Base-by-base conservation (phyloP, 2,797 vertebrate species). In the Perodicticus potto region DNA sequence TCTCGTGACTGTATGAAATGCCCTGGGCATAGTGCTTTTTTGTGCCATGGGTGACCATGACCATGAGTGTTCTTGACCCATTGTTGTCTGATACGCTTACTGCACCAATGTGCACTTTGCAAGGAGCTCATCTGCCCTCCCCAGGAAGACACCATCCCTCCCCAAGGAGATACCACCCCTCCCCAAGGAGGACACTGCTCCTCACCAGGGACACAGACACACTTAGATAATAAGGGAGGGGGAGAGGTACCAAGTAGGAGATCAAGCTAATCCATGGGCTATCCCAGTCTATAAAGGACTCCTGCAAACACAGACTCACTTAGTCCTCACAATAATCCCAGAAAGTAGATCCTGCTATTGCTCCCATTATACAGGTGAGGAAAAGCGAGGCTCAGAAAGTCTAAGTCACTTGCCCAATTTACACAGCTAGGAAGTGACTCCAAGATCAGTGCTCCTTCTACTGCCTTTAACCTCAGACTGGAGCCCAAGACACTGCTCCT, bases 81-180 rank as follows among this genome's bases (percentile, higher is more conserved):
- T 6, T 2, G 0, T 7, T 6, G 1, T 4, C 40, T 40, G 27
- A 77, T 11, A 34, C 16, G 25, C 17, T 77, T 17, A 53, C 2
- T 49, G 25, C 32, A 22, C 7, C 1, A 37, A 63, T 10, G 14
- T 19, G 20, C 3, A 34, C 37, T 67, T 63, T 17, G 34, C 29
- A 40, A 19, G 69, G 20, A 45, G 16, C 49, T 7, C 49, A 27
- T 4, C 14, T 2, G 17, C 32, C 17, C 29, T 59, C 22, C 34
- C 55, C 25, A 27, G 34, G 61, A 29, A 65, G 45, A 11, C n/a
- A n/a, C 11, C 14, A 1, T 12, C 32, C 17, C 29, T 59, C 22
- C 25, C 55, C 25, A 16, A 11, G 25, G 72, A 10, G 16, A 11
- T 40, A n/a, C 5, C 14, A 1, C 17, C 32, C 17, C 34, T 59